These are phyloP conservation scores for Hirtodrosophila alboralis DNA, from an alignment of 2,888 invertebrate species.

Conservation along the genomic window DNA sequence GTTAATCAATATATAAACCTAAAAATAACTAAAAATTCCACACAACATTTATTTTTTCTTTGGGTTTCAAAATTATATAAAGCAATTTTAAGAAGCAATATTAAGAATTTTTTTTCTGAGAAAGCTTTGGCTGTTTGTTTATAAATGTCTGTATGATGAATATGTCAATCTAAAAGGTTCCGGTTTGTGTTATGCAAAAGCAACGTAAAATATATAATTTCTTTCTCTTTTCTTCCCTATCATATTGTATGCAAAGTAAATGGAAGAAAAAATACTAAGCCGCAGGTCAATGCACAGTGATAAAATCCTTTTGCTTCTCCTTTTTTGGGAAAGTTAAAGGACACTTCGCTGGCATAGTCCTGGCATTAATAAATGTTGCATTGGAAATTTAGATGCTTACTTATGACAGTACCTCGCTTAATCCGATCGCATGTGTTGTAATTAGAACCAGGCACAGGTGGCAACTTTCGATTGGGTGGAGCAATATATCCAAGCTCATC, in stretches of 20 bases:
- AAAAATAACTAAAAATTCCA: constrained; percentile 75
- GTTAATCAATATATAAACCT: constrained; percentile 8
- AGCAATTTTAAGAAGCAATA: constrained; percentile 65
- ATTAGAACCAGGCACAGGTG: constrained; percentile 96
- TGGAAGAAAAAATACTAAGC: constrained; percentile 75
- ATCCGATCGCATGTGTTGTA: constrained; percentile 97
- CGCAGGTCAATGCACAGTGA: constrained; percentile 53
- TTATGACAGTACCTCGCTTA: constrained; percentile 96
- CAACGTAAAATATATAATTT: constrained; percentile 65
- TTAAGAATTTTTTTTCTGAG: constrained; percentile 56
- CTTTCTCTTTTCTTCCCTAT: constrained; percentile 12
- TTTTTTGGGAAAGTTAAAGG: no score
- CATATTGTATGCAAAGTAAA: constrained; percentile 65
- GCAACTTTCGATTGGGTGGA: constrained; percentile 95
- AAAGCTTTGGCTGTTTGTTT: constrained; percentile 60
- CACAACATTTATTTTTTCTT: constrained; percentile 75
- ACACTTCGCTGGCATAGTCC: constrained; percentile 47
- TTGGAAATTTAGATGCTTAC: constrained; percentile 87
- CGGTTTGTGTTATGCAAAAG: constrained; percentile 51
- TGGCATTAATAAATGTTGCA: constrained; percentile 81
- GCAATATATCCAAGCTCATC: constrained; percentile 97
- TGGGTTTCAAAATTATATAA: constrained; percentile 42
- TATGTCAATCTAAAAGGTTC: constrained; percentile 7
- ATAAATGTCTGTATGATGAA: constrained; percentile 18
- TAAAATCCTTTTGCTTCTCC: neutral